These are phyloP conservation scores for Stenchaetothrips biformis DNA, from an alignment of 2,888 invertebrate species.

Conservation along the genomic window DNA sequence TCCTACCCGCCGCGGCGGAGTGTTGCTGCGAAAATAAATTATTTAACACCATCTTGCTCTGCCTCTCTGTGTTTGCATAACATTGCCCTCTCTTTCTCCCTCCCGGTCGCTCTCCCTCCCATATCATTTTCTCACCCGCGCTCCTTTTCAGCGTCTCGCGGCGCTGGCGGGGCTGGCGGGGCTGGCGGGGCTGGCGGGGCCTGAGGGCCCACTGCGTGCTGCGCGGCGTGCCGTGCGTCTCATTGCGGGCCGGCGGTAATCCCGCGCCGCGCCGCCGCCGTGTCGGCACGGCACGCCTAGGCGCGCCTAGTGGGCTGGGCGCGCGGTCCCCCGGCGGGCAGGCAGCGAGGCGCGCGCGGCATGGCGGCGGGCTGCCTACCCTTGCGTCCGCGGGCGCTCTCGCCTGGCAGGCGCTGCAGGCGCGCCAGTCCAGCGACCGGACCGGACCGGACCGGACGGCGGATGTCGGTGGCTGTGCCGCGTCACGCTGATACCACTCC, in stretches of 20 bases:
- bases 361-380: neutral
- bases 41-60: slow-evolving; percentile 24
- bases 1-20: neutral
- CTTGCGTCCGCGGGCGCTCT: neutral
- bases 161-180: neutral
- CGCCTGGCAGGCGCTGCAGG: neutral
- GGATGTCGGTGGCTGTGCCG: too few species aligned
- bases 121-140: neutral
- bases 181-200: neutral
- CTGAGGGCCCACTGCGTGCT: neutral
- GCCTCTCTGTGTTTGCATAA: slow-evolving; percentile 13
- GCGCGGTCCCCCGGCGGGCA: neutral
- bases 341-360: too few species aligned
- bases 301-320: too few species aligned
- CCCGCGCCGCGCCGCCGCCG: neutral
- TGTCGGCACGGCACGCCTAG: too few species aligned
- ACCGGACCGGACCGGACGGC: too few species aligned
- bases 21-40: slow-evolving; percentile 25
- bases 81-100: slow-evolving; percentile 16
- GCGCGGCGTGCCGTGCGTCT: neutral
- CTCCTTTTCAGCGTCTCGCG: neutral
- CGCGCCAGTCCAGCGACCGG: too few species aligned
- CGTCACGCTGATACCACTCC: too few species aligned
- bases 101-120: neutral
- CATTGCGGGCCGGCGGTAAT: neutral